These are phyloP conservation scores for Sardina pilchardus DNA, from an alignment of 2,113 vertebrate genomes.

Conservation along the genomic window DNA sequence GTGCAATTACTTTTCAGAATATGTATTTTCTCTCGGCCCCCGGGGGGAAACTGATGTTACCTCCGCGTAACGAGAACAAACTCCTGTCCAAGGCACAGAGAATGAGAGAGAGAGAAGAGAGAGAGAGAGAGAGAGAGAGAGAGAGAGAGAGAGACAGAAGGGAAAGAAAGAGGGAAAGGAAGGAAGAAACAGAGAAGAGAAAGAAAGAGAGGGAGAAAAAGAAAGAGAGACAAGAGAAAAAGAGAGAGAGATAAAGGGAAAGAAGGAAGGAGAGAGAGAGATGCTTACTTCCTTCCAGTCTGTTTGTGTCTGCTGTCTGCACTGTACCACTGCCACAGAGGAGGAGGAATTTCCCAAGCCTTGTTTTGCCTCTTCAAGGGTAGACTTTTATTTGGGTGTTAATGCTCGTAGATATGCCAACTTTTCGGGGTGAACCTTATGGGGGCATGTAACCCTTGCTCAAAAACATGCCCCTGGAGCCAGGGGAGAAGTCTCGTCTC, in stretches of 20 bases:
- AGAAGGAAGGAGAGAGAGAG: background rate
- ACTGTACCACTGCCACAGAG: background rate
- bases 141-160: too few species aligned
- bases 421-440: background rate
- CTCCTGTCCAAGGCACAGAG: background rate
- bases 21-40: conserved; percentile 2
- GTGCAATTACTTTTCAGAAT: conserved; percentile 10
- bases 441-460: background rate
- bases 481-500: background rate
- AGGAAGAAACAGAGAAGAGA: too few species aligned
- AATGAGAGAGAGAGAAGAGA: too few species aligned
- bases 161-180: too few species aligned
- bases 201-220: too few species aligned
- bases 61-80: background rate
- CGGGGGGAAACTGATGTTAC: background rate
- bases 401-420: background rate
- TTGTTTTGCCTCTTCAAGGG: background rate
- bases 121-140: too few species aligned
- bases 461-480: background rate
- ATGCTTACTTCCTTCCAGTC: background rate
- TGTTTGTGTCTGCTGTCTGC: background rate
- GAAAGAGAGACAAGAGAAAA: too few species aligned
- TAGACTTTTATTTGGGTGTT: background rate
- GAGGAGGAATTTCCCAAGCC: background rate
- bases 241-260: too few species aligned